Base-by-base conservation (phyloP, 2,113 vertebrate genomes). In the Nothocercus julius region DNA sequence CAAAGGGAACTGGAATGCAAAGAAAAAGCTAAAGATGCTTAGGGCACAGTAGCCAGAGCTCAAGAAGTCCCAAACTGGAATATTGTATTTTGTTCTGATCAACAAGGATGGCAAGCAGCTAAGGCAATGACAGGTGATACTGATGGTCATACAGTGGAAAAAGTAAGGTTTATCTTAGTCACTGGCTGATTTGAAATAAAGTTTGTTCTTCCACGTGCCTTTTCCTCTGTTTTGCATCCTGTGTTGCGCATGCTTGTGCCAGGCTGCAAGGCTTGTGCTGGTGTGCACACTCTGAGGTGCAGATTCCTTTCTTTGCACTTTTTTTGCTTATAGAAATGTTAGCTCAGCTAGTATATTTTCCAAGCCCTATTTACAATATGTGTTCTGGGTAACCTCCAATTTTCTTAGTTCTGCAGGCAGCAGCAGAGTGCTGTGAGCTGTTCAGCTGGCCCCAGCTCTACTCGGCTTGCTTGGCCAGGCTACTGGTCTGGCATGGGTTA, bases 151-250 rank as follows among this genome's bases (percentile, higher is more conserved):
- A 16, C 10, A 53, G 61, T 38, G 49, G 21, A 78, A 80, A 19
- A 19, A 25, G 8, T 70, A 3, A 70, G 73, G 13, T 63, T 78
- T 45, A 22, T 75, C 4, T 9, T 6, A 2, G 7, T 68, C 0
- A 36, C 59, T 36, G 34, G 0, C 12, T 85, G 17, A 44, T 85
- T 82, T 67, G 58, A 89, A 70, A 18, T 27, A 84, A 32, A 51
- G 66, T 22, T 42, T 62, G 14, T 58, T 77, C 27, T 73, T 53
- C 73, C 5, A 3, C 5, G 1, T 69, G 13, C 3, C 7, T 73
- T 72, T 78, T 70, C 25, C n/a, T 74, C 38, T 81, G 18, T 66
- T 9, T n/a, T 81, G 30, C 61, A n/a, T 51, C 20, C n/a, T 30
- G 5, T 49, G 16, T 69, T 92, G 44, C 20, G 15, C 58, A 30